Conservation (phyloP, 2,888 invertebrate species). For the Plebejus argus region DNA sequence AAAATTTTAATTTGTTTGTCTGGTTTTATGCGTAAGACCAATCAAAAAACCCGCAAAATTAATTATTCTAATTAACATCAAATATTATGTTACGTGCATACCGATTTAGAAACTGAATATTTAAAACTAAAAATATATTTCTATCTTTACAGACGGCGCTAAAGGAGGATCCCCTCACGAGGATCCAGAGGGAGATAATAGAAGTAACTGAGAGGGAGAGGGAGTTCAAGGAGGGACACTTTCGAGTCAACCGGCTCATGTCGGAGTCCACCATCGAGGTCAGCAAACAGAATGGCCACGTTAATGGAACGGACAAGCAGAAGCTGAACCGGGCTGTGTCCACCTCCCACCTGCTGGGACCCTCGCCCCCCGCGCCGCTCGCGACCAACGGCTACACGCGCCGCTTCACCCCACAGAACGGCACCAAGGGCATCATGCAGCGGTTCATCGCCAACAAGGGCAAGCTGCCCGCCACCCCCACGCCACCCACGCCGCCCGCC, state of each 20-base stretch:
- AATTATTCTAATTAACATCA: not conserved
- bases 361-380: constrained; percentile 63
- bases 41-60: not conserved
- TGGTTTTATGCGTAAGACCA: not conserved
- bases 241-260: constrained; percentile 68
- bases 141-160: constrained; percentile 72
- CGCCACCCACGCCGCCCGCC: constrained; percentile 54
- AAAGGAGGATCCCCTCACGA: constrained; percentile 87
- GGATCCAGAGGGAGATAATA: constrained; percentile 94
- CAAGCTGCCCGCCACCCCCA: constrained; percentile 75
- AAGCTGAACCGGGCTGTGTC: constrained; percentile 70
- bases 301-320: constrained; percentile 63
- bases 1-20: not conserved
- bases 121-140: constrained; percentile 40
- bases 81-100: not conserved
- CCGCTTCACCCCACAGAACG: constrained; percentile 83
- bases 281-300: constrained; percentile 70
- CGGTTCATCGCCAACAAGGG: constrained; percentile 91
- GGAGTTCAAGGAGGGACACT: constrained; percentile 85
- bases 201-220: constrained; percentile 92
- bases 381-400: constrained; percentile 75
- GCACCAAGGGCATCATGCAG: constrained; percentile 91
- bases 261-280: constrained; percentile 75
- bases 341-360: constrained; percentile 70
- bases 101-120: not conserved